A percentile compares a stretch with the other conserved stretches of the same genome.
Conservation (phyloP, 1,140 invertebrate genomes). For the Leguminivora glycinivorella region DNA sequence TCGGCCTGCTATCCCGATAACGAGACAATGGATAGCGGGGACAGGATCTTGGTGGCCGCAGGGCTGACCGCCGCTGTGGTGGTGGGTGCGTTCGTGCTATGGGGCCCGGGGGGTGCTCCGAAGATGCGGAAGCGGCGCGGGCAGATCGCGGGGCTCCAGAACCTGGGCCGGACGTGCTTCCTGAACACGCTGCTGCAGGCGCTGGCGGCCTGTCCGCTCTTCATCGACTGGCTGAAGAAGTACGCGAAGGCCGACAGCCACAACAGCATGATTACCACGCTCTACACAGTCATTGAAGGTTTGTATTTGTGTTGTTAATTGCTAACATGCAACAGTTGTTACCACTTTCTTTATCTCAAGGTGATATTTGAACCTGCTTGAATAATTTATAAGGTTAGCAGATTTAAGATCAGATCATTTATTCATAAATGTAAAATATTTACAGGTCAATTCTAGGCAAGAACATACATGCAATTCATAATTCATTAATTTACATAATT, state of each 20-base stretch:
- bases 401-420: no score
- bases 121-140: conserved; percentile 81
- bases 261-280: conserved; percentile 82
- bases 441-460: no score
- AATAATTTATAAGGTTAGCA: no score
- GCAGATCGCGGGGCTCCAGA: conserved; percentile 88
- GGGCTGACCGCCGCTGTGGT: conserved; percentile 87
- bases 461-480: no score
- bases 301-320: conserved; percentile 33
- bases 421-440: no score
- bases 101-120: conserved; percentile 84
- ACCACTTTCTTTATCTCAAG: background rate
- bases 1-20: conserved; percentile 29
- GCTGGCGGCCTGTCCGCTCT: conserved; percentile 88
- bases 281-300: conserved; percentile 84
- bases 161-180: conserved; percentile 93
- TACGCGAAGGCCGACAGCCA: conserved; percentile 80
- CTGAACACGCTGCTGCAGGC: conserved; percentile 92
- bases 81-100: conserved; percentile 88
- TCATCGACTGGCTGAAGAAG: conserved; percentile 89
- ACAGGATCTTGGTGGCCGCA: conserved; percentile 84
- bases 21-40: conserved; percentile 81
- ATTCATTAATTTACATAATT: no score
- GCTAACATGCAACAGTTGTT: background rate
- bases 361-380: conserved; percentile 5